Percentiles rank a stretch among this genome's conserved stretches.
phyloP scores from a whole-genome alignment of 2,797 vertebrate species.

The Sylvia borin region DNA sequence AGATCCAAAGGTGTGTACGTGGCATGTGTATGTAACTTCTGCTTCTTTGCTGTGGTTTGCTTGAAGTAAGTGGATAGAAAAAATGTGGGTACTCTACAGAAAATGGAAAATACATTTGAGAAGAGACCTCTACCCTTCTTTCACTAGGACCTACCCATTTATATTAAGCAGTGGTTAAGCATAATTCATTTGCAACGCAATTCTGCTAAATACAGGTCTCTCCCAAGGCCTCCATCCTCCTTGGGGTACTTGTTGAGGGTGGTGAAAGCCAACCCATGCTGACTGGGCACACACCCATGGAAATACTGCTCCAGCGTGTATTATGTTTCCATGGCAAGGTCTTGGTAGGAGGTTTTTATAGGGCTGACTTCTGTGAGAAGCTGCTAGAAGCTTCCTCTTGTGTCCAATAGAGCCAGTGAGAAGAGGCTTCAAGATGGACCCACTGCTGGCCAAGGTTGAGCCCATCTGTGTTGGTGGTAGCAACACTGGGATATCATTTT shows the following conservation, averaged over 20 bases:
- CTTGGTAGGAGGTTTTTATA: not conserved
- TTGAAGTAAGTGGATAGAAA: not conserved
- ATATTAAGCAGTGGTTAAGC: not conserved
- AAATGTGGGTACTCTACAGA: not conserved
- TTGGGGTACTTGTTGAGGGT: not conserved
- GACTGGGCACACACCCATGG: not conserved
- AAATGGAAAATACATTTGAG: not conserved
- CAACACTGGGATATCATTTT: not conserved
- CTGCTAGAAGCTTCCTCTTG: not conserved
- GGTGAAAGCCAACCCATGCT: not conserved
- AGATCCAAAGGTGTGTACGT: no score
- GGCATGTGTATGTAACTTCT: not conserved
- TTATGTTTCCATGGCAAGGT: not conserved
- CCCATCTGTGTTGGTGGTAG: no score
- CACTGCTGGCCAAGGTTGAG: rapidly evolving
- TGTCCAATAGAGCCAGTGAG: not conserved
- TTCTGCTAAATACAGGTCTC: not conserved
- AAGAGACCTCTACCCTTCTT: not conserved
- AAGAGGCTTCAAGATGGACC: not conserved
- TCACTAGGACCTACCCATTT: not conserved
- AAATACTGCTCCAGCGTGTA: not conserved
- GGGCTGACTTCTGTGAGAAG: not conserved
- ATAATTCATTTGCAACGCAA: not conserved
- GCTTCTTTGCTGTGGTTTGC: not conserved
- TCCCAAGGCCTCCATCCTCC: not conserved